Evolutionary conservation across 2,113 vertebrate genomes (phyloP).

Genomic region (Ammodytes marinus): DNA sequence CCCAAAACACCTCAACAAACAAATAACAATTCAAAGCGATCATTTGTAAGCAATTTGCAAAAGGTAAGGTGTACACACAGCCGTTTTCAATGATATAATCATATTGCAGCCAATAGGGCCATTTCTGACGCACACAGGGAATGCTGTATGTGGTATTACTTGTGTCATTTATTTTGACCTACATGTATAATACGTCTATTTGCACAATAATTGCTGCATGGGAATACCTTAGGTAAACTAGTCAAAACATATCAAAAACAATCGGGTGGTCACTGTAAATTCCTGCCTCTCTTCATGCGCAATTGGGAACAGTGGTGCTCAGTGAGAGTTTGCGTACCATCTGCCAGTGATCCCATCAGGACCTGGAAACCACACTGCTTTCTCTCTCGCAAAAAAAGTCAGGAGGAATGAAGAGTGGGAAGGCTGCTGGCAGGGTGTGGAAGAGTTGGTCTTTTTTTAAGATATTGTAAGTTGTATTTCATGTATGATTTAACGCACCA

Average conservation of each 20-base stretch:
- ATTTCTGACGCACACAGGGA: constrained; percentile 23
- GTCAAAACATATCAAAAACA: constrained; percentile 59
- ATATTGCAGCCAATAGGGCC: constrained; percentile 11
- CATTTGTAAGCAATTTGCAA: neutral
- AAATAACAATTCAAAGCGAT: neutral
- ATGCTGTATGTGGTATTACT: constrained; percentile 31
- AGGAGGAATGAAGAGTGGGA: constrained; percentile 26
- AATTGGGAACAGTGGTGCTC: constrained; percentile 61
- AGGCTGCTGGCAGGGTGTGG: constrained; percentile 31
- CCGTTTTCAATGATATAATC: neutral
- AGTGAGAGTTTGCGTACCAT: constrained; percentile 58
- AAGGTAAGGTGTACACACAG: neutral
- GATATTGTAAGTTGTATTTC: neutral
- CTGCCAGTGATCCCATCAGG: constrained; percentile 70
- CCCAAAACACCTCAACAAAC: neutral
- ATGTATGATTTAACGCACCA: neutral
- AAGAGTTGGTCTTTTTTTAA: neutral
- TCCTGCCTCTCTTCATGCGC: constrained; percentile 47
- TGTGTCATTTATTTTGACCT: neutral
- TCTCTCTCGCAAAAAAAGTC: constrained; percentile 24
- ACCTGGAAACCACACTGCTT: constrained; percentile 52
- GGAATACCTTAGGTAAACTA: constrained; percentile 61
- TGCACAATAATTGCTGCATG: constrained; percentile 54
- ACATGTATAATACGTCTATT: constrained; percentile 53
- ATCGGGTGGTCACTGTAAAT: constrained; percentile 56